Conservation (phyloP, 1,140 invertebrate genomes). For the Agrilus planipennis region DNA sequence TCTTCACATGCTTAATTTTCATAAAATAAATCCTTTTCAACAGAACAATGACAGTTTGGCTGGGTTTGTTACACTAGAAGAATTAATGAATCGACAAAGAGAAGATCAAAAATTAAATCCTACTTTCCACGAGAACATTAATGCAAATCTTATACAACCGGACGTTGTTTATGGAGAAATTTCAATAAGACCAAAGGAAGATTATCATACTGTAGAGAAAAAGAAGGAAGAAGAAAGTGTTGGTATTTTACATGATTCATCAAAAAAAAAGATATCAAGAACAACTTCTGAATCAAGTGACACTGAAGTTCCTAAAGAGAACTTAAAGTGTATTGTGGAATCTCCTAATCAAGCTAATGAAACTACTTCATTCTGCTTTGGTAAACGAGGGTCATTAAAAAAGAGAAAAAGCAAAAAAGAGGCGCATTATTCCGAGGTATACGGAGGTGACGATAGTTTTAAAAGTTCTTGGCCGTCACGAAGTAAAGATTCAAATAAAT, state of each 20-base stretch:
- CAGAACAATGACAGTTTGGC: slow-evolving; percentile 23
- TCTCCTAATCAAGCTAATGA: slow-evolving; percentile 10
- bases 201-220: slow-evolving; percentile 16
- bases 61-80: slow-evolving; percentile 53
- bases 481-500: no score
- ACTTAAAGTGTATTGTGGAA: no score
- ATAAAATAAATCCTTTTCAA: slow-evolving; percentile 15
- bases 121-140: slow-evolving; percentile 31
- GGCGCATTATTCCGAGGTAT: no score
- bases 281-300: slow-evolving; percentile 34
- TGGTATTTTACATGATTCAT: slow-evolving; percentile 4
- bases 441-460: no score
- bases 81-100: slow-evolving; percentile 60
- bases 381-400: slow-evolving; percentile 30
- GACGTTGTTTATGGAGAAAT: slow-evolving; percentile 43
- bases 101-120: slow-evolving; percentile 45
- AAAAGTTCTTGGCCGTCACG: no score
- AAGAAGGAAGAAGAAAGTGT: slow-evolving; percentile 10
- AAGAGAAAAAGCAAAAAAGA: slow-evolving; percentile 19
- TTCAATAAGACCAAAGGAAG: slow-evolving; percentile 22
- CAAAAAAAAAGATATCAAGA: slow-evolving; percentile 6
- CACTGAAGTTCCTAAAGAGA: no score
- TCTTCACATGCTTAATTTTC: slow-evolving; percentile 16
- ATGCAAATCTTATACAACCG: slow-evolving; percentile 37
- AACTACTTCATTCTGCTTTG: slow-evolving; percentile 30